These are phyloP conservation scores for Pangasianodon hypophthalmus DNA, from an alignment of 2,113 vertebrate species.

Conservation along the genomic window DNA sequence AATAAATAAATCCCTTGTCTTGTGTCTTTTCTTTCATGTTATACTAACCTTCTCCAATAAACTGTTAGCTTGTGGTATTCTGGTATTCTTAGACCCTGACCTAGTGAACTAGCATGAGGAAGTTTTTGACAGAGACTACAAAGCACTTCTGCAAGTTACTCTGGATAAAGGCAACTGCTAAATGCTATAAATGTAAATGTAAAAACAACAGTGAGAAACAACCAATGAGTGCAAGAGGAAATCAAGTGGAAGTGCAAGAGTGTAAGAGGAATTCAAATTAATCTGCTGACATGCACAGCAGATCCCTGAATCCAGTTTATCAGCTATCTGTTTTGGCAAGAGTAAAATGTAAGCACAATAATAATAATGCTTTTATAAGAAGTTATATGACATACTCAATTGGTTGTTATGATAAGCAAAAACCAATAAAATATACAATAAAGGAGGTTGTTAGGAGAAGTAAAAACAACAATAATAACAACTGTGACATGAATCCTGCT, in stretches of 20 bases:
- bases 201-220: neutral
- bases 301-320: neutral
- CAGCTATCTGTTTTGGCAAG: neutral
- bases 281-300: neutral
- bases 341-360: neutral
- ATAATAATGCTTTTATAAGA: neutral
- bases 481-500: neutral
- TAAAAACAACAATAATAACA: neutral
- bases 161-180: neutral
- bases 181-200: neutral
- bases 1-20: neutral
- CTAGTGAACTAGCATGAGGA: neutral
- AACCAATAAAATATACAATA: too few relatives aligned
- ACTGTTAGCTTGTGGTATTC: neutral
- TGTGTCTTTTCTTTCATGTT: neutral
- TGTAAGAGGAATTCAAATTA: neutral
- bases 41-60: neutral
- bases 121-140: neutral
- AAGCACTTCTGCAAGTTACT: neutral
- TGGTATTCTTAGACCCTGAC: neutral
- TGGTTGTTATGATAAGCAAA: neutral
- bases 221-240: neutral
- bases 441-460: neutral
- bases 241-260: neutral
- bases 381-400: neutral